A percentile compares a stretch with the other conserved stretches of the same genome.
phyloP scores from a whole-genome alignment of 2,888 invertebrate species.

The Cryptophagus acutangulus region DNA sequence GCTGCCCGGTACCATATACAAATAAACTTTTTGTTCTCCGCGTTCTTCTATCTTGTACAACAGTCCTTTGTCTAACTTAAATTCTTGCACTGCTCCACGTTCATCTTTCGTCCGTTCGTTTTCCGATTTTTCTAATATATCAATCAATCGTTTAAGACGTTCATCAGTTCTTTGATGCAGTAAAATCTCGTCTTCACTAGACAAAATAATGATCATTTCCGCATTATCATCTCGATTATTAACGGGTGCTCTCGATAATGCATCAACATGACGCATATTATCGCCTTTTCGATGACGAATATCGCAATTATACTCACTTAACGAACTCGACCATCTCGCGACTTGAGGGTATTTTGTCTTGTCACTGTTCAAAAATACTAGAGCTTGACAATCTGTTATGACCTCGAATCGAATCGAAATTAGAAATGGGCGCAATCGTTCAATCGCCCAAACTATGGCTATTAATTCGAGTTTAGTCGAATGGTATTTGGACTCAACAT shows the following conservation, averaged over 20 bases:
- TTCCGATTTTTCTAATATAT: background rate
- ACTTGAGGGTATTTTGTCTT: conserved; percentile 28
- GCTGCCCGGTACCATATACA: conserved; percentile 5
- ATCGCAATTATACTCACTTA: conserved; percentile 27
- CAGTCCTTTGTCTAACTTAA: background rate
- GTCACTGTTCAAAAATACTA: conserved; percentile 25
- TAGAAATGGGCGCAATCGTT: conserved; percentile 26
- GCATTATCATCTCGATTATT: conserved; percentile 7
- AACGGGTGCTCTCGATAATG: conserved; percentile 24
- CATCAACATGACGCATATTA: conserved; percentile 27
- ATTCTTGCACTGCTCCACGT: background rate
- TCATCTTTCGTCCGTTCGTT: background rate
- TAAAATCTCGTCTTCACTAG: background rate
- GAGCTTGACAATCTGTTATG: conserved; percentile 31
- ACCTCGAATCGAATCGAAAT: conserved; percentile 29
- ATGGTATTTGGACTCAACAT: conserved; percentile 27
- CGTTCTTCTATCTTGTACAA: background rate
- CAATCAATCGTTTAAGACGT: background rate
- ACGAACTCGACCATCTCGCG: conserved; percentile 23
- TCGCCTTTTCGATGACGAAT: conserved; percentile 27
- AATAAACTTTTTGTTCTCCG: background rate
- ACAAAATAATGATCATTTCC: conserved; percentile 1
- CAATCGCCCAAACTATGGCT: conserved; percentile 28
- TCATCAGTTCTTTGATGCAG: background rate
- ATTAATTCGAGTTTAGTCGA: conserved; percentile 29